Base-by-base conservation (phyloP, 2,113 vertebrate species). In the Leptodactylus fuscus region DNA sequence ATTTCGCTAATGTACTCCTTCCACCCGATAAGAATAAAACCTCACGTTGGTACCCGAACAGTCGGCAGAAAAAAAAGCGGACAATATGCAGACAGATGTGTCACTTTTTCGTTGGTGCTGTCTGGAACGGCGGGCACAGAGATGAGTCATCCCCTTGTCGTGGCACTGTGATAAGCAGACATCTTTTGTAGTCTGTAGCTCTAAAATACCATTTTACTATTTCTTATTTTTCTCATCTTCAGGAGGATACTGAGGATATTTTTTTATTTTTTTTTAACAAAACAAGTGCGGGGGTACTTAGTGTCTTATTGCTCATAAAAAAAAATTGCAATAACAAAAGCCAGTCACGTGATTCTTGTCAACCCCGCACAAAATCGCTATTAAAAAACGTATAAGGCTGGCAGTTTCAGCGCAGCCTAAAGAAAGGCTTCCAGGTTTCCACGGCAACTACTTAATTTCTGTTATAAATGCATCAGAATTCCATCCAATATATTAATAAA, bases 351-450 rank as follows among this genome's bases (percentile, higher is more conserved):
- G 82, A 34, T 29, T 24, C 9, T 73, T 58, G 38, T 44, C 55
- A 49, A 51, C 32, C 81, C 82, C 81, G 29, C 81, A 44, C 49
- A 73, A 58, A 73, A 77, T 22, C 44, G 27, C 73, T 77, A 76
- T 67, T 77, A 84, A 77, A 84, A 41, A 77, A 27, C 4, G 7
- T 34, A 65, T 10, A 65, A 84, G 58, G 27, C 46, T 77, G 69
- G 53, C 70, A 29, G 24, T 6, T 83, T 46, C 36, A 29, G 13
- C 29, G 22, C 12, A 76, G 36, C 24, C 41, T 62, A 5, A n/a
- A n/a, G 32, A 41, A 84, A 36, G 38, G 73, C 73, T 84, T 84
- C 73, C 55, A 77, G 73, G 82, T 84, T 84, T 46, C 82, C 82
- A 65, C 15, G 82, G 82, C 41, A 84, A 84, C 82, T 24, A 46